Evolutionary conservation across 2,113 vertebrate genomes (phyloP).

Genomic region (Xiphophorus couchianus): DNA sequence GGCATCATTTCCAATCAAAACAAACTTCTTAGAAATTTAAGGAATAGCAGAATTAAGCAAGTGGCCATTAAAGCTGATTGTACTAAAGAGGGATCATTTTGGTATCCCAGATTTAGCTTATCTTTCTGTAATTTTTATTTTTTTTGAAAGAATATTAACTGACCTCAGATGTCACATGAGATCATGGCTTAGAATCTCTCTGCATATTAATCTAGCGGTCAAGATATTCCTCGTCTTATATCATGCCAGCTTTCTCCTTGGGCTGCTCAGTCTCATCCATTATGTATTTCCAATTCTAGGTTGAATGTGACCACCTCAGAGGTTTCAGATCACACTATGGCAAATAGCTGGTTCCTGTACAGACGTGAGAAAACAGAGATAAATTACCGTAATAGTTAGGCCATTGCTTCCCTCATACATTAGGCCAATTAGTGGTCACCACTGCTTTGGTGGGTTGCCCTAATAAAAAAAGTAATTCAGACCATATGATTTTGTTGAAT

Average conservation of each 20-base stretch:
- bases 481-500: constrained; percentile 72
- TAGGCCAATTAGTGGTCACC: constrained; percentile 65
- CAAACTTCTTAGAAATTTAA: neutral
- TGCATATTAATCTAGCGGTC: constrained; percentile 63
- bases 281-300: constrained; percentile 66
- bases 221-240: constrained; percentile 59
- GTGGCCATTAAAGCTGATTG: constrained; percentile 40
- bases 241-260: constrained; percentile 61
- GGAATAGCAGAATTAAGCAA: constrained; percentile 5
- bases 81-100: constrained; percentile 41
- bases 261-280: constrained; percentile 63
- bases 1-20: too few species aligned
- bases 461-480: constrained; percentile 54
- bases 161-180: constrained; percentile 40
- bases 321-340: constrained; percentile 24
- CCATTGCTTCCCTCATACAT: constrained; percentile 65
- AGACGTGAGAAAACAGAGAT: constrained; percentile 42
- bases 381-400: constrained; percentile 39
- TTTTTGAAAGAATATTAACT: constrained; percentile 52
- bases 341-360: constrained; percentile 42
- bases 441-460: constrained; percentile 49
- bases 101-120: constrained; percentile 39
- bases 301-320: constrained; percentile 59
- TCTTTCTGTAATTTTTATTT: neutral
- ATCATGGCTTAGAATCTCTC: constrained; percentile 50